phyloP scores from a whole-genome alignment of 2,797 vertebrate genomes.

The Anisognathus igniventris region DNA sequence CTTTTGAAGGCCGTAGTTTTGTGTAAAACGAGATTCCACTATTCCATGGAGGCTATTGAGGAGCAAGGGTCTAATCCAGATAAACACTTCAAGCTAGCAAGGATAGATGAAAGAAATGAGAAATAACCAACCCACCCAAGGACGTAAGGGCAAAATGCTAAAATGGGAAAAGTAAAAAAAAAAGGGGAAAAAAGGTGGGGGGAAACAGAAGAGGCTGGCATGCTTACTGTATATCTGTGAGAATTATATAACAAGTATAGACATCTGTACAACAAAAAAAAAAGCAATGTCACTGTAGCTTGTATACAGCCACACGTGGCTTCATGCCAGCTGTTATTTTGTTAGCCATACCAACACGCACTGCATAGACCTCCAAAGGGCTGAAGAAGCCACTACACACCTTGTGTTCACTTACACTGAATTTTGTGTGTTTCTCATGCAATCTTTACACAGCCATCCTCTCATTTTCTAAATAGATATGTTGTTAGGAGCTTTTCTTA shows the following conservation, averaged over 20 bases:
- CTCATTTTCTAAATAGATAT: background rate
- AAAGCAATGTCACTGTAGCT: background rate
- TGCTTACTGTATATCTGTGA: background rate
- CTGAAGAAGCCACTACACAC: background rate
- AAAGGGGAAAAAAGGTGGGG: fast-evolving
- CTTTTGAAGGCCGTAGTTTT: background rate
- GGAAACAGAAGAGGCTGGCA: fast-evolving
- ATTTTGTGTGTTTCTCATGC: background rate
- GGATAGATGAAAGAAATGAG: background rate
- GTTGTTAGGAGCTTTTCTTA: background rate
- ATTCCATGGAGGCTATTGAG: background rate
- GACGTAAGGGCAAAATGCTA: background rate
- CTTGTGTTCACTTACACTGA: fast-evolving
- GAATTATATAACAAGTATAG: background rate
- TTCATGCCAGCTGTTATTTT: background rate
- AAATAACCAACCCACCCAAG: background rate
- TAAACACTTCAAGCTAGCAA: background rate
- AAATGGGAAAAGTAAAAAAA: fast-evolving
- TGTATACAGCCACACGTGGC: background rate
- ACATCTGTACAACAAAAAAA: background rate
- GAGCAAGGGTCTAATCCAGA: background rate
- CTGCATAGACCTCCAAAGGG: background rate
- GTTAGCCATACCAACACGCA: background rate
- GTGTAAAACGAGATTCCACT: background rate
- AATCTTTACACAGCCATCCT: background rate